Evolutionary conservation across 2,888 invertebrate species (phyloP), one percentile per base, ranked within the genome.

Genomic region (Rotaria socialis): DNA sequence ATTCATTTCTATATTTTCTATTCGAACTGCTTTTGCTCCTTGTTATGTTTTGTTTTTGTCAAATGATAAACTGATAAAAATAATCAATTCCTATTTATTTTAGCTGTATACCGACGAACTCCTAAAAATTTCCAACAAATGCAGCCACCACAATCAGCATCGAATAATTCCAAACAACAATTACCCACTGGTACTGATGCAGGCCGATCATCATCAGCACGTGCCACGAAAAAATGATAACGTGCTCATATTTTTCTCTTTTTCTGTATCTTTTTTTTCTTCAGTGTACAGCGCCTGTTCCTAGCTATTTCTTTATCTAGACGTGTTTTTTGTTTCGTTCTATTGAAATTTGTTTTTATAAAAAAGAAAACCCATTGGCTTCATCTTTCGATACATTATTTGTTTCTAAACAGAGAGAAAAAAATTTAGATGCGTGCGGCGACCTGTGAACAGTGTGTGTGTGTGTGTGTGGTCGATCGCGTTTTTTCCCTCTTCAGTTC

Each of bases 271-370:
- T 19, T 67, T 19, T 35, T 35, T 67, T 60, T 60, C 35, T 35
- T 67, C 67, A 67, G 67, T 67, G 67, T 67, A 67, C 67, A 67
- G 47, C 43, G 80, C 80, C 47, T 47, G 80, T 80, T 80, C 47
- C 24, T 47, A 24, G 19, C 11, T 80, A 7, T 80, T 7, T 47
- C 47, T 80, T 43, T 80, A 24, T 80, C 47, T 47, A 19, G 47
- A 35, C 67, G 67, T 27, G 67, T 67, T 67, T 41, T 41, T 67
- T 67, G 67, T 35, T 16, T 67, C 67, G 35, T 41, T 41, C 27
- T 67, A 16, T 67, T 67, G 67, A 41, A 41, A 16, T 67, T 67
- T 67, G 35, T 27, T 67, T 67, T 19, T 67, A 67, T 19, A 67
- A 67, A 67, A 35, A 14, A 16, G 27, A 67, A 67, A 67, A 67